Conservation (phyloP, 2,113 vertebrate species). For the Oxygymnocypris stewartii region DNA sequence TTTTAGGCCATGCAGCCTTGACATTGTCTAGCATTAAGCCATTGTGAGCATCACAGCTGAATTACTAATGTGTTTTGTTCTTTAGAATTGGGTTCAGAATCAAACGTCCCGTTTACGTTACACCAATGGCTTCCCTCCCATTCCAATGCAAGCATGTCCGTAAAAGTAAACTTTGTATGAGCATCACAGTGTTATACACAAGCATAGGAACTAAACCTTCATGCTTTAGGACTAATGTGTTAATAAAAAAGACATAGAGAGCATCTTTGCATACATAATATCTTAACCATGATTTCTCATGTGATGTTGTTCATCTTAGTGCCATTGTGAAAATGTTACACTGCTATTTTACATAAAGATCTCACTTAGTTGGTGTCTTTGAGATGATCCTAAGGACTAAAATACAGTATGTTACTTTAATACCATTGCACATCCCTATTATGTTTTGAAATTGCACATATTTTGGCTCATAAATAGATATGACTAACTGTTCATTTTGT, state of each 20-base stretch:
- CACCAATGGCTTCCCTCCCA: conserved; percentile 32
- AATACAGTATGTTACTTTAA: neutral
- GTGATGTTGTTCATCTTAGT: neutral
- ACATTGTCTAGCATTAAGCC: conserved; percentile 17
- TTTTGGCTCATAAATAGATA: conserved; percentile 3
- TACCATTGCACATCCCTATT: neutral
- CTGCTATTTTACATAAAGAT: neutral
- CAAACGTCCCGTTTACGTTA: neutral
- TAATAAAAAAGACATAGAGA: conserved; percentile 26
- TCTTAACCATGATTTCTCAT: neutral
- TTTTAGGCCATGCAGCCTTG: conserved; percentile 1
- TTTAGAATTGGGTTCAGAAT: conserved; percentile 8
- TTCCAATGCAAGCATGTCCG: neutral
- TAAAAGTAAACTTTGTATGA: conserved; percentile 32
- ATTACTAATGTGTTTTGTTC: conserved; percentile 8
- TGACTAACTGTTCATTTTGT: neutral
- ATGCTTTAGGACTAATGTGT: conserved; percentile 31
- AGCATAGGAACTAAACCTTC: conserved; percentile 5
- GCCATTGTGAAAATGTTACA: neutral
- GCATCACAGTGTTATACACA: conserved; percentile 44
- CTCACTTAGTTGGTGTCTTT: neutral
- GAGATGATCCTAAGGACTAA: neutral
- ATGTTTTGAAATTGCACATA: conserved; percentile 7
- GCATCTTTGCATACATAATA: conserved; percentile 19
- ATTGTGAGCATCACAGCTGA: conserved; percentile 25